phyloP scores from a whole-genome alignment of 1,140 invertebrate genomes.

The Hermetia illucens region DNA sequence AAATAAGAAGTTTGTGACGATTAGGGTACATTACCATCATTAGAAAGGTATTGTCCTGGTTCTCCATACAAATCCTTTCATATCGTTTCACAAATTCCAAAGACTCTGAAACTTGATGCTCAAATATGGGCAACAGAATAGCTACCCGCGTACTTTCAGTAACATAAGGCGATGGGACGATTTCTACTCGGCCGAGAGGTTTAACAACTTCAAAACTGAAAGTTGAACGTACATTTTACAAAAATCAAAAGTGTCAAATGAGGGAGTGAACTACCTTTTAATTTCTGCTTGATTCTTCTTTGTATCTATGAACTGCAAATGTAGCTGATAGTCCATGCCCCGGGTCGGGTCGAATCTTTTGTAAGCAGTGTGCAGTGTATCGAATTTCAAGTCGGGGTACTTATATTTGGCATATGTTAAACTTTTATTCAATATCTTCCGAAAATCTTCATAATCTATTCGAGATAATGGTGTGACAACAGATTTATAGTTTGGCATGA shows the following conservation, averaged over 20 bases:
- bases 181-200: slow-evolving; percentile 67
- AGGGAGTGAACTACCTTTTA: not conserved
- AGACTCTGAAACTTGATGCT: slow-evolving; percentile 24
- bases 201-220: slow-evolving; percentile 48
- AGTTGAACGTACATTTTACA: not conserved
- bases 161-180: slow-evolving; percentile 78
- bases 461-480: slow-evolving; percentile 40
- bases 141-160: slow-evolving; percentile 74
- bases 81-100: slow-evolving; percentile 56
- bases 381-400: slow-evolving; percentile 39
- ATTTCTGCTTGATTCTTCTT: not conserved
- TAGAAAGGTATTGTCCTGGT: slow-evolving; percentile 60
- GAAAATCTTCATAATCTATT: slow-evolving; percentile 48
- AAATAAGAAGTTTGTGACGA: slow-evolving; percentile 8
- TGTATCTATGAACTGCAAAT: slow-evolving; percentile 40
- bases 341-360: slow-evolving; percentile 70
- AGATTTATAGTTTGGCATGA: slow-evolving; percentile 52
- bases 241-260: not conserved
- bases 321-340: slow-evolving; percentile 78
- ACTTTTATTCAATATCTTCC: slow-evolving; percentile 46
- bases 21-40: slow-evolving; percentile 40
- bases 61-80: slow-evolving; percentile 53
- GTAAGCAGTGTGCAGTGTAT: slow-evolving; percentile 61
- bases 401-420: slow-evolving; percentile 40
- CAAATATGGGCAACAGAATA: slow-evolving; percentile 46